Evolutionary conservation across 1,140 invertebrate species (phyloP).

Genomic region (Trachelipus rathkii): DNA sequence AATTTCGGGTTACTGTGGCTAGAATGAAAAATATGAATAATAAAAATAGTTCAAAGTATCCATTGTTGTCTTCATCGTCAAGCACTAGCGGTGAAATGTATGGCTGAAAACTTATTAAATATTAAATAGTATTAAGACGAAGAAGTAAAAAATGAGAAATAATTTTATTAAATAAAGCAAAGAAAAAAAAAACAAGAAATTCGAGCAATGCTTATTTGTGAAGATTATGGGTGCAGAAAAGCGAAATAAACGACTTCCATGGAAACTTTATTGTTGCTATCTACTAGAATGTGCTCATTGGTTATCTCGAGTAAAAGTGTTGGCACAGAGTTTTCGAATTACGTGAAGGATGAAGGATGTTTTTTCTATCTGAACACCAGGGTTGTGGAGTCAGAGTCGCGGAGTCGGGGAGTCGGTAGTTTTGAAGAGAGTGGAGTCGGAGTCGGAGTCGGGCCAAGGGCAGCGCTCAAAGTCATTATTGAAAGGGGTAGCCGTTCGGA

Average conservation of each 20-base stretch:
- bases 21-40: conserved; percentile 41
- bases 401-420: too few species aligned
- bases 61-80: conserved; percentile 47
- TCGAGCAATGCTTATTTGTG: conserved; percentile 44
- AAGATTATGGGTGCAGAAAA: conserved; percentile 20
- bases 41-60: conserved; percentile 35
- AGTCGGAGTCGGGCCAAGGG: too few species aligned
- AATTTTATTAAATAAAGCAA: conserved; percentile 46
- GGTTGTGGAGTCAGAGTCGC: too few species aligned
- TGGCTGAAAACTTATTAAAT: conserved; percentile 39
- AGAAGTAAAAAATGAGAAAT: conserved; percentile 43
- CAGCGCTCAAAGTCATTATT: too few species aligned
- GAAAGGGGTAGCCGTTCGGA: too few species aligned
- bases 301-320: conserved; percentile 22
- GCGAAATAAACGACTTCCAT: not conserved
- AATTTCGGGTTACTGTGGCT: conserved; percentile 40
- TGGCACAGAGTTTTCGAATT: conserved; percentile 20
- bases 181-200: conserved; percentile 40
- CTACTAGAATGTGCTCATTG: not conserved
- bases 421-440: too few species aligned
- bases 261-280: not conserved
- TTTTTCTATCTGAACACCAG: too few species aligned
- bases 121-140: conserved; percentile 37
- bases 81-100: conserved; percentile 39
- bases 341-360: not conserved